Conservation (phyloP, 2,113 vertebrate genomes). For the Ageneiosus marmoratus region DNA sequence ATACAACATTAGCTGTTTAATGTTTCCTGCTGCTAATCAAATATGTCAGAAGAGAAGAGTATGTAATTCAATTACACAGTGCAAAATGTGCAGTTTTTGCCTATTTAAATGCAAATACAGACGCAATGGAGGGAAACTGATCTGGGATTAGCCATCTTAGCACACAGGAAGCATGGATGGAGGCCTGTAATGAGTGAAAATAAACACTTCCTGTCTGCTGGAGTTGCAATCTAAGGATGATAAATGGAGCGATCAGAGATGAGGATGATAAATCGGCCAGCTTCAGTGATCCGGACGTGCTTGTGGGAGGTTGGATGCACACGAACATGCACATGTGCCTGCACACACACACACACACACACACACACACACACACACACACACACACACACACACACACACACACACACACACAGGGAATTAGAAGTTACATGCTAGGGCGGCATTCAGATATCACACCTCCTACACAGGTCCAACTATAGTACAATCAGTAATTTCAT, state of each 20-base stretch:
- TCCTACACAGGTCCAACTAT: not conserved
- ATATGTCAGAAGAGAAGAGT: conserved; percentile 31
- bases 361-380: not conserved
- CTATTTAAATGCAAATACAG: conserved; percentile 58
- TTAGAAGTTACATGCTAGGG: not conserved
- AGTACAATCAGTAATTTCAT: not conserved
- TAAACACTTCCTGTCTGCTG: conserved; percentile 60
- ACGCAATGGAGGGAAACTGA: conserved; percentile 28
- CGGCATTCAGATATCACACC: not conserved
- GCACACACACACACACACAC: conserved; percentile 21
- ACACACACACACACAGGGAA: not conserved
- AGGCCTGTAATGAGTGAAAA: conserved; percentile 57
- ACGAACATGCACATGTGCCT: conserved; percentile 1
- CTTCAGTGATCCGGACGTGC: conserved; percentile 43
- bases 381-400: not conserved
- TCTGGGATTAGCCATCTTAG: conserved; percentile 26
- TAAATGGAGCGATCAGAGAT: conserved; percentile 61
- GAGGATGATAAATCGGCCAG: conserved; percentile 62
- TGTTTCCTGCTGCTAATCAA: conserved; percentile 47
- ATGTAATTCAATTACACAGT: conserved; percentile 50
- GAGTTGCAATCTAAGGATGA: conserved; percentile 63
- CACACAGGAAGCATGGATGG: conserved; percentile 22
- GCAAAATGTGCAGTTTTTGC: conserved; percentile 45
- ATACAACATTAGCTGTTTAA: conserved; percentile 48
- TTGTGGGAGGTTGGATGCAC: conserved; percentile 28